These are phyloP conservation scores for Psittacara wagleri DNA, from an alignment of 2,113 vertebrate species.

Conservation along the genomic window DNA sequence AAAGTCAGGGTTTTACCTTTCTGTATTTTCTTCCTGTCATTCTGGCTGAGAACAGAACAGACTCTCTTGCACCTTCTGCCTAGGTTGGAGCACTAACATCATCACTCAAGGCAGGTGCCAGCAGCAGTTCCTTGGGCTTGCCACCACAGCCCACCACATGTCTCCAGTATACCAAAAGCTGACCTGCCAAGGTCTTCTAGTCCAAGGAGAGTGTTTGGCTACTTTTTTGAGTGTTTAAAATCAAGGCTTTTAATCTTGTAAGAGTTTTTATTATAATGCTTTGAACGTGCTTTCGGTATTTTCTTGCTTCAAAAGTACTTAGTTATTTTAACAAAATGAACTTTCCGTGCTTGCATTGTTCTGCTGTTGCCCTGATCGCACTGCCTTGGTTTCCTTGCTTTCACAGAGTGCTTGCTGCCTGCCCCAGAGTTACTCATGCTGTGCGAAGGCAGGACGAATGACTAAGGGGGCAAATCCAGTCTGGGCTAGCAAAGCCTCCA, in stretches of 20 bases:
- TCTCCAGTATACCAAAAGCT: neutral
- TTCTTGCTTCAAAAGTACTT: neutral
- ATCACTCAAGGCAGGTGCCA: accelerated
- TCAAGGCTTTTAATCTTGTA: neutral
- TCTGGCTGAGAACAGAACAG: neutral
- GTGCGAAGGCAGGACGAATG: neutral
- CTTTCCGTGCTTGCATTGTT: accelerated
- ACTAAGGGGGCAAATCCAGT: neutral
- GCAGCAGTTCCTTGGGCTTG: neutral
- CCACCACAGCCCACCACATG: neutral
- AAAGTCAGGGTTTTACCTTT: neutral
- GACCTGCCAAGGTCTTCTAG: neutral
- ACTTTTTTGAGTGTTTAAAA: neutral
- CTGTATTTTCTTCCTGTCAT: neutral
- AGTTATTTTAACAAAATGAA: accelerated
- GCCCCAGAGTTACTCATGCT: neutral
- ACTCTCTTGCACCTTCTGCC: neutral
- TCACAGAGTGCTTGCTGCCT: neutral
- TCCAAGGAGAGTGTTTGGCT: neutral
- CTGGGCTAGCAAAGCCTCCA: neutral
- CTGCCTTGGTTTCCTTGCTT: accelerated
- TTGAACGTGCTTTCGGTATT: neutral
- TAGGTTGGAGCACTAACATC: neutral
- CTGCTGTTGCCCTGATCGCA: accelerated
- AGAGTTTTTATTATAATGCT: neutral